Base-by-base conservation (phyloP, 2,888 invertebrate species). In the Digitonthophagus gazella region DNA sequence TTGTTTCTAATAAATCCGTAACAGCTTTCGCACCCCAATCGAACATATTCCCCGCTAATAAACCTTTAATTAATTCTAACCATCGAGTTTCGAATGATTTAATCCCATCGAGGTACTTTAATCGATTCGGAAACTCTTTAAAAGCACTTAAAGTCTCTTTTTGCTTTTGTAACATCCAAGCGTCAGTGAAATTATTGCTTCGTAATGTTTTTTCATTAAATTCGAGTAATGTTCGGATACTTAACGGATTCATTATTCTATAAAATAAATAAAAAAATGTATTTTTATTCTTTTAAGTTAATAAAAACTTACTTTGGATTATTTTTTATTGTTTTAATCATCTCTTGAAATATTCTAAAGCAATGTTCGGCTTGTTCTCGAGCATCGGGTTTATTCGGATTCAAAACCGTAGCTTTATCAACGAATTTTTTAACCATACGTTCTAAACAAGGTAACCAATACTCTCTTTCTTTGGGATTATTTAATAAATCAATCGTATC, bases 11-110 rank as follows among this genome's bases (percentile, higher is more conserved):
- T 73, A 97, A 90, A 75, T 89, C 88, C 15, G 93, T 90, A 2
- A 96, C 93, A 78, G 95, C 96, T 82, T 93, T 91, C 1, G 98
- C 97, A 66, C 98, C 98, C 96, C 97, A 97, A 83, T 98, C 98
- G 85, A 98, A 98, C 84, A 98, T 95, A 82, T 98, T 98, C 16
- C 97, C 89, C 77, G 90, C 91, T 74, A 91, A 80, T n/a, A 91
- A 86, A 56, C 91, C 91, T 75, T 85, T 85, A 71, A 88, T 86
- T 56, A 91, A 78, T 78, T 90, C 90, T 71, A 85, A 84, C 91
- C 91, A 91, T 75, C 85, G 86, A 64, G 84, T 83, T 67, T 83
- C 78, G 67, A 86, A 84, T 75, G 85, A 87, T 63, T 85, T 83
- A 71, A 96, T 84, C 11, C 85, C 84, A 83, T 96, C 95, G 68